Evolutionary conservation across 2,797 vertebrate species (phyloP).

Genomic region (Parambassis ranga): DNA sequence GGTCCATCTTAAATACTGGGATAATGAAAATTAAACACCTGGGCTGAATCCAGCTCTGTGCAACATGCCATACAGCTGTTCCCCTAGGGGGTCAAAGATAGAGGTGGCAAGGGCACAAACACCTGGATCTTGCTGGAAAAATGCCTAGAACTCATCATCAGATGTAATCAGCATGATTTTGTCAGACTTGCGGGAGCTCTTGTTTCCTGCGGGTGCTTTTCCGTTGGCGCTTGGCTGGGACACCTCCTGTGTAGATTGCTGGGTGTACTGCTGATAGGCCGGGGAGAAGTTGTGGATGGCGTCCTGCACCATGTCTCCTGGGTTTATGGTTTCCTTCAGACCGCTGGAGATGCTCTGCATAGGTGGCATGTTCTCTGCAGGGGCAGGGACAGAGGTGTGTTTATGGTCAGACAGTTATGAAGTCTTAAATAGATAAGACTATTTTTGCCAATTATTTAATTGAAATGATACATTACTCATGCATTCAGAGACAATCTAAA

Average conservation of each 20-base stretch:
- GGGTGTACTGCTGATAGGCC: slow-evolving; percentile 91
- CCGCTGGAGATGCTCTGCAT: slow-evolving; percentile 98
- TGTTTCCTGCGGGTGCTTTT: slow-evolving; percentile 58
- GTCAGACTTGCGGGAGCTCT: slow-evolving; percentile 84
- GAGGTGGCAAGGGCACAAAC: slow-evolving; percentile 32
- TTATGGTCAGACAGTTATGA: not conserved
- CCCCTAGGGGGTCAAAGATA: slow-evolving; percentile 24
- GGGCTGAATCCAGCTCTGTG: slow-evolving; percentile 38
- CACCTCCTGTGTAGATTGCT: slow-evolving; percentile 91
- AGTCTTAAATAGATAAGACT: too few relatives aligned
- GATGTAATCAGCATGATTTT: slow-evolving; percentile 91
- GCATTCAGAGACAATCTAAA: too few relatives aligned
- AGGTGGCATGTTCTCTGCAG: slow-evolving; percentile 82
- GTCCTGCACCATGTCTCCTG: slow-evolving; percentile 93
- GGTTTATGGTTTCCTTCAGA: slow-evolving; percentile 95
- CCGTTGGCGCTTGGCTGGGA: slow-evolving; percentile 77
- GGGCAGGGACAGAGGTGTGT: not conserved
- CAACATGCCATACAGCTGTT: slow-evolving; percentile 13
- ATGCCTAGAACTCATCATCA: slow-evolving; percentile 88
- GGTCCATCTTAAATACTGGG: slow-evolving; percentile 50
- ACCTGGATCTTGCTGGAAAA: slow-evolving; percentile 32
- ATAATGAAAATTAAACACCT: slow-evolving; percentile 46
- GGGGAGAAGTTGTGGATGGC: slow-evolving; percentile 98
- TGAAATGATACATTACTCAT: too few relatives aligned
- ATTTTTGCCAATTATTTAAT: too few relatives aligned